These are phyloP conservation scores for Plagiodera versicolora DNA, from an alignment of 2,888 invertebrate genomes.

Conservation along the genomic window DNA sequence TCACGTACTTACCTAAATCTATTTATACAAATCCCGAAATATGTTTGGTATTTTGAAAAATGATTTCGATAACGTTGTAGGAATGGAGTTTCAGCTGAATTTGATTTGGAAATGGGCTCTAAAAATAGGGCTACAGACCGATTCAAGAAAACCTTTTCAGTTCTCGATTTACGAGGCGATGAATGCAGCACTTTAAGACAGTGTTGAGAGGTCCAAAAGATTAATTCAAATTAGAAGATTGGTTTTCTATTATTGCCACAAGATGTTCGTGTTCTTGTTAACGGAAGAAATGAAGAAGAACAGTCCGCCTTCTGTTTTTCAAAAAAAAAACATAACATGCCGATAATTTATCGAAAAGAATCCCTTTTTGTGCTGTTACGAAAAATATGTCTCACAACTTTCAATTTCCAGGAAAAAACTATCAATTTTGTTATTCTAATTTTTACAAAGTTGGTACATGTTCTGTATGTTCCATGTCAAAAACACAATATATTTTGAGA, in stretches of 20 bases:
- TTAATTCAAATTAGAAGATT: conserved; percentile 33
- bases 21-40: conserved; percentile 44
- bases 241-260: conserved; percentile 1
- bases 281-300: too few relatives aligned
- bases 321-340: too few relatives aligned
- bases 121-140: conserved; percentile 24
- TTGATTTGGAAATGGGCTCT: conserved; percentile 24
- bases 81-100: conserved; percentile 20
- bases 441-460: too few relatives aligned
- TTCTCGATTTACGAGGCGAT: conserved; percentile 42
- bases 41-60: conserved; percentile 46
- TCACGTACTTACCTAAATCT: conserved; percentile 43
- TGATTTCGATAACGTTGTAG: conserved; percentile 33
- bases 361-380: too few relatives aligned
- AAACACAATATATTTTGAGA: too few relatives aligned
- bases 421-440: too few relatives aligned
- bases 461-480: too few relatives aligned
- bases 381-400: too few relatives aligned
- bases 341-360: too few relatives aligned
- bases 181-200: conserved; percentile 41
- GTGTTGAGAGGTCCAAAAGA: conserved; percentile 37
- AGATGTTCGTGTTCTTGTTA: too few relatives aligned
- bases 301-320: too few relatives aligned
- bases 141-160: conserved; percentile 36
- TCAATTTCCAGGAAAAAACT: too few relatives aligned